Conservation (phyloP, 2,797 vertebrate species). For the Aratinga solstitialis region DNA sequence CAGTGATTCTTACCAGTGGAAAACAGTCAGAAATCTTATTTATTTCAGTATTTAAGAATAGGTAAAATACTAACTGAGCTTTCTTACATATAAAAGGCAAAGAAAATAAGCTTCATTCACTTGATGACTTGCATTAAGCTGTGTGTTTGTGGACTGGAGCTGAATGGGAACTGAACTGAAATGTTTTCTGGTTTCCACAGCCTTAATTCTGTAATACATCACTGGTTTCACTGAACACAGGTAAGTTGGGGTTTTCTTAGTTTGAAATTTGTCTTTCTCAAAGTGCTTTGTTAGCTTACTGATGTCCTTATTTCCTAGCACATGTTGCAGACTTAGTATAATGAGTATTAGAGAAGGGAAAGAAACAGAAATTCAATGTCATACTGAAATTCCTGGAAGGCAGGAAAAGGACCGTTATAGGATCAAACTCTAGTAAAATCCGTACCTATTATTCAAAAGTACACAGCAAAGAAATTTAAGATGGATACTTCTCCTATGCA, state of each 20-base stretch:
- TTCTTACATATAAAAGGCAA: not conserved
- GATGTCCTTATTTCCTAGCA: constrained; percentile 10
- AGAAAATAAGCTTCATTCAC: not conserved
- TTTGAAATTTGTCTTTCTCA: constrained; percentile 43
- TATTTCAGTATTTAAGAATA: not conserved
- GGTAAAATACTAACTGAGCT: not conserved
- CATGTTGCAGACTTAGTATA: not conserved
- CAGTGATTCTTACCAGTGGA: not conserved
- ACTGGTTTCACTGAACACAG: constrained; percentile 36
- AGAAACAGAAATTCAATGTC: not conserved
- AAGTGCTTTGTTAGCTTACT: not conserved
- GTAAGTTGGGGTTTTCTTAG: not conserved
- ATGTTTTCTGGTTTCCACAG: constrained; percentile 52
- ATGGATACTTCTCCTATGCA: not conserved
- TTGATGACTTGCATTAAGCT: not conserved
- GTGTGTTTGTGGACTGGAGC: constrained; percentile 25
- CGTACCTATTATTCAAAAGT: not conserved
- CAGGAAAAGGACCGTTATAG: not conserved
- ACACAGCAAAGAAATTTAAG: not conserved
- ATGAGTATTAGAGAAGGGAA: not conserved
- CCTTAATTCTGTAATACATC: constrained; percentile 24
- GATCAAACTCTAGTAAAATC: constrained; percentile 25
- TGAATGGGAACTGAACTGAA: constrained; percentile 64
- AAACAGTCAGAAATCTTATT: not conserved
- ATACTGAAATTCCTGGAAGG: not conserved